A percentile compares a stretch with the other conserved stretches of the same genome.
Evolutionary conservation across 2,113 vertebrate species (phyloP).

Genomic region (Mixornis gularis): DNA sequence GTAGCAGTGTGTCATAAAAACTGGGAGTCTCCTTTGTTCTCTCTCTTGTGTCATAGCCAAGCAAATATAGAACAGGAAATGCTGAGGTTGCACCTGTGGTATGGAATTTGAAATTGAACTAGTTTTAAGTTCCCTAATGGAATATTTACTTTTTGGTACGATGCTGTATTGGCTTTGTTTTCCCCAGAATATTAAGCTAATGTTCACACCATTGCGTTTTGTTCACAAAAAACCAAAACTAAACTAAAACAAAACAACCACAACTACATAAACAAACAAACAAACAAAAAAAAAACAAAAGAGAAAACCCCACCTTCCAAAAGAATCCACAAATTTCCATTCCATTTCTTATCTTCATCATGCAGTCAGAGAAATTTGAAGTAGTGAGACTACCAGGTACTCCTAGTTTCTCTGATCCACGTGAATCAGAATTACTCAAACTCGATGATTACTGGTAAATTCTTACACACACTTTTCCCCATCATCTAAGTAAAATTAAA

Average conservation of each 20-base stretch:
- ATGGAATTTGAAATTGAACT: background rate
- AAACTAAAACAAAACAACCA: no score
- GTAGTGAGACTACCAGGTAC: background rate
- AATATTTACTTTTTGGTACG: background rate
- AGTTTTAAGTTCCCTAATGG: background rate
- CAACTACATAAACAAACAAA: no score
- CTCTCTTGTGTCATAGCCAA: background rate
- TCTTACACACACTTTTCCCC: rapidly evolving
- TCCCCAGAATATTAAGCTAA: background rate
- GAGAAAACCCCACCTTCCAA: background rate
- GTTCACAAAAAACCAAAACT: no score
- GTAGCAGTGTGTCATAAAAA: background rate
- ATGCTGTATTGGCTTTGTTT: background rate
- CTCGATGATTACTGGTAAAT: background rate
- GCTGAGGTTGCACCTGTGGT: background rate
- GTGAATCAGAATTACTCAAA: background rate
- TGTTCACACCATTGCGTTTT: background rate
- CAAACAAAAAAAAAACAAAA: background rate
- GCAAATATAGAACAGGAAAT: background rate
- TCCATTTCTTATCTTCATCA: background rate
- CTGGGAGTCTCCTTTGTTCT: background rate
- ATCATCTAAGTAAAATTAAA: background rate
- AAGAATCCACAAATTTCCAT: background rate
- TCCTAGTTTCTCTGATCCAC: background rate
- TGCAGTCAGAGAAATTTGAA: background rate